These are phyloP conservation scores for Sylvicola fuscatus DNA, from an alignment of 2,888 invertebrate species.

Conservation along the genomic window DNA sequence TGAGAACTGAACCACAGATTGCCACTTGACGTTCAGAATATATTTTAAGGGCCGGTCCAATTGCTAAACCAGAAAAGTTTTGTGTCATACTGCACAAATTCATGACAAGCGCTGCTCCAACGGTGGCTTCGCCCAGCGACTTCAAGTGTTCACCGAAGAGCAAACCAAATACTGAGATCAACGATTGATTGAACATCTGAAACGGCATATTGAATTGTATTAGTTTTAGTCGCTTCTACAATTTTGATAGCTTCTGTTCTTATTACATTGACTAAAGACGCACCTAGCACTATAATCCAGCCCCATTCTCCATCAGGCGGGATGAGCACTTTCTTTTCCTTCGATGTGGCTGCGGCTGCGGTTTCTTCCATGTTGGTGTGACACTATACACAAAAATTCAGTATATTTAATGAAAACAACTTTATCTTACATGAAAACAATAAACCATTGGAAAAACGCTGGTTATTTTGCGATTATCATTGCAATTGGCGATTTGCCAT, in stretches of 20 bases:
- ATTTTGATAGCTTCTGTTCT: slow-evolving; percentile 13
- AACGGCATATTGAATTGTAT: not conserved
- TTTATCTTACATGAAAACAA: too few species aligned
- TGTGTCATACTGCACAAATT: slow-evolving; percentile 42
- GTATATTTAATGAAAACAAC: too few species aligned
- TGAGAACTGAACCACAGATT: slow-evolving; percentile 29
- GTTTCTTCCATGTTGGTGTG: too few species aligned
- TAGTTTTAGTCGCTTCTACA: not conserved
- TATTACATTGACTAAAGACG: slow-evolving; percentile 41
- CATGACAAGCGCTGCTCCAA: slow-evolving; percentile 44
- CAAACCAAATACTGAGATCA: slow-evolving; percentile 47
- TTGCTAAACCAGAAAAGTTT: slow-evolving; percentile 45
- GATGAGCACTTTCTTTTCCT: too few species aligned
- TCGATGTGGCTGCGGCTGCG: too few species aligned
- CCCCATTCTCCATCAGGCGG: slow-evolving; percentile 53
- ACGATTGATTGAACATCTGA: slow-evolving; percentile 48
- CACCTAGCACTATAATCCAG: slow-evolving; percentile 46
- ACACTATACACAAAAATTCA: too few species aligned
- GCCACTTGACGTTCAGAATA: slow-evolving; percentile 33
- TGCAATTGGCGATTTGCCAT: too few species aligned
- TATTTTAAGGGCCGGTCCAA: slow-evolving; percentile 41
- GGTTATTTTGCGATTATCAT: too few species aligned
- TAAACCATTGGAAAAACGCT: too few species aligned
- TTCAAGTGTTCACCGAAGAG: slow-evolving; percentile 42
- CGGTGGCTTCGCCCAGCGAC: slow-evolving; percentile 39